Percentiles rank a stretch among this genome's conserved stretches.
phyloP scores from a whole-genome alignment of 2,888 invertebrate species.

The Eupithecia tripunctaria region DNA sequence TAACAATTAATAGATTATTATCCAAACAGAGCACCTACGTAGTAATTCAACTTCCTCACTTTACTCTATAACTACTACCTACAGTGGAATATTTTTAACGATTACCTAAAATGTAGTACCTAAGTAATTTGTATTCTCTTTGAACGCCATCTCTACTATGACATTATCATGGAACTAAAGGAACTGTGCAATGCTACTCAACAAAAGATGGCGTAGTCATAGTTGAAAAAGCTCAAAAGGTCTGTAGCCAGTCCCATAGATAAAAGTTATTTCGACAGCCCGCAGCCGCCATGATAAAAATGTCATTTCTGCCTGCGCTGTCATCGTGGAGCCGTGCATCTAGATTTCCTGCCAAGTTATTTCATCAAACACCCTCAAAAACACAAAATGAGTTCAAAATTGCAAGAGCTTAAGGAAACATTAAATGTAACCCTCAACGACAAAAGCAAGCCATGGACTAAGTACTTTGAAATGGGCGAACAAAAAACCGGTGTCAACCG shows the following conservation, averaged over 20 bases:
- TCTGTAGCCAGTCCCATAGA: not conserved
- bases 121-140: too few species aligned
- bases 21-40: too few species aligned
- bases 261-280: conserved; percentile 11
- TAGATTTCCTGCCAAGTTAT: conserved; percentile 60
- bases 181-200: not conserved
- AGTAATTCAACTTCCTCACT: too few species aligned
- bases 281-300: conserved; percentile 34
- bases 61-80: too few species aligned
- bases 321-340: conserved; percentile 63
- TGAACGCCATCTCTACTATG: not conserved
- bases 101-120: too few species aligned
- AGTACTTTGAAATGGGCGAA: conserved; percentile 87
- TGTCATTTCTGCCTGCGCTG: conserved; percentile 46
- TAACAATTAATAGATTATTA: too few species aligned
- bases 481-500: conserved; percentile 89
- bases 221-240: not conserved
- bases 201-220: conserved; percentile 11
- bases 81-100: too few species aligned
- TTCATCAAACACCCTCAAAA: conserved; percentile 52
- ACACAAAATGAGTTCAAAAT: conserved; percentile 73
- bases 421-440: conserved; percentile 87
- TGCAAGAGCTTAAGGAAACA: conserved; percentile 82
- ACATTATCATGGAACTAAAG: not conserved
- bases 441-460: conserved; percentile 89